Evolutionary conservation across 2,888 invertebrate genomes (phyloP), one percentile per base, ranked within the genome.

Genomic region (Drosophila kambysellisi): DNA sequence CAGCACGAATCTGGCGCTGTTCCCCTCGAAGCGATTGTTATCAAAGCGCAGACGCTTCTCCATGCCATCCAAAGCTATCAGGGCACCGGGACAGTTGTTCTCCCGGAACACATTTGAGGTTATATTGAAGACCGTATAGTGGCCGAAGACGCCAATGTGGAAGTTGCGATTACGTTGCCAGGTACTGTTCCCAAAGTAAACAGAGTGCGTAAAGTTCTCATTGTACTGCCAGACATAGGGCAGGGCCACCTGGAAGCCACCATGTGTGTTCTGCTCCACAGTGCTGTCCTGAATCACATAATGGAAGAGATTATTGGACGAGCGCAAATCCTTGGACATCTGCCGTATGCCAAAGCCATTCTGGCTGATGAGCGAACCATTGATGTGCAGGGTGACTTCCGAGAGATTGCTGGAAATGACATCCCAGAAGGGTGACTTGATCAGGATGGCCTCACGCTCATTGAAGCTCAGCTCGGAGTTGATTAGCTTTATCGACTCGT

Each of bases 161-260:
- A 99, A 99, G 71, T 97, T 95, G 33, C 95, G 94, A 93, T 99
- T 99, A 84, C 96, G 95, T 17, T 96, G 94, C 95, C 99, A 98
- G 0, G 97, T 96, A 79, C 97, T 97, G 91, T 98, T 98, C 51
- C 96, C 95, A 91, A 99, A 95, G 85, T 95, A 96, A 17, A 99
- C 95, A 0, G 97, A 97, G 93, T 99, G 99, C 0, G 98, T 98
- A 86, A 97, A 97, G 91, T 98, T 98, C 93, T 98, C 98, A 91
- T 98, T 97, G 90, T 98, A 98, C 87, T 98, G 96, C 98, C 98
- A 98, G 1, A 99, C 98, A 83, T 98, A 98, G 0, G 99, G 99
- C 43, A 99, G 93, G 15, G 96, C 95, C 6, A 99, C 95, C 88
- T 97, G 89, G 79, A 99, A 96, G 1, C 99, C 99, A 15, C 98